These are phyloP conservation scores for Poecilia picta DNA, from an alignment of 2,797 vertebrate species.

Conservation along the genomic window DNA sequence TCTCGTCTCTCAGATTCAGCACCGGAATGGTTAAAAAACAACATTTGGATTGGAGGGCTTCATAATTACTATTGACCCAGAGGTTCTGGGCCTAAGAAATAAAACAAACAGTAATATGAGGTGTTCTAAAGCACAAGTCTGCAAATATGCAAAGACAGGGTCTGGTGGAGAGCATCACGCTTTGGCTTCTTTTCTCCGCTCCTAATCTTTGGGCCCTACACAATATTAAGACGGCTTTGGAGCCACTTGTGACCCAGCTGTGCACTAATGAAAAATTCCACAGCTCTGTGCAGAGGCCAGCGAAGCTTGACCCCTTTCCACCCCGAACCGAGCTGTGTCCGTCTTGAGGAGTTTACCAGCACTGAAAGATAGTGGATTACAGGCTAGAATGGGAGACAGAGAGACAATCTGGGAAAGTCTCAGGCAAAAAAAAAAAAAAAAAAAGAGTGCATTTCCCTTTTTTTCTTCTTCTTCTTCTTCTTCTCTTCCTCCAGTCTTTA, in stretches of 20 bases:
- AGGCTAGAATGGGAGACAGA: constrained; percentile 80
- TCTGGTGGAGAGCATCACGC: constrained; percentile 86
- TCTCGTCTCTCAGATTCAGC: constrained; percentile 61
- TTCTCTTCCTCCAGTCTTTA: constrained; percentile 83
- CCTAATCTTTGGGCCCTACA: constrained; percentile 90
- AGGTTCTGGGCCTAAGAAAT: constrained; percentile 81
- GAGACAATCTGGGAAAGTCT: constrained; percentile 83
- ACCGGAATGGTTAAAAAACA: constrained; percentile 82
- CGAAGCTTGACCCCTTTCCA: constrained; percentile 83
- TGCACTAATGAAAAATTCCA: constrained; percentile 99
- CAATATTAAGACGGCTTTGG: constrained; percentile 98
- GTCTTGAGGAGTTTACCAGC: constrained; percentile 93
- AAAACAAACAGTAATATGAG: constrained; percentile 88
- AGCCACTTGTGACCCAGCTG: constrained; percentile 96
- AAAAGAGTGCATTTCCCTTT: constrained; percentile 47
- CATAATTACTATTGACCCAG: constrained; percentile 86
- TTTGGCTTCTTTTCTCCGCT: constrained; percentile 85
- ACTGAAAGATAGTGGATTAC: constrained; percentile 97
- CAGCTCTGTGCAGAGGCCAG: constrained; percentile 89
- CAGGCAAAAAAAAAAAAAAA: constrained; percentile 36
- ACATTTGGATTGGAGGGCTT: constrained; percentile 80
- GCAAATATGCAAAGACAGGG: constrained; percentile 91
- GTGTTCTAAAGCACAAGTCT: constrained; percentile 87
- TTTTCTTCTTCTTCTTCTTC: constrained; percentile 54
- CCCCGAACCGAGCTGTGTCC: constrained; percentile 82